Conservation (phyloP, 2,888 invertebrate species). For the Chymomyza procnemis region DNA sequence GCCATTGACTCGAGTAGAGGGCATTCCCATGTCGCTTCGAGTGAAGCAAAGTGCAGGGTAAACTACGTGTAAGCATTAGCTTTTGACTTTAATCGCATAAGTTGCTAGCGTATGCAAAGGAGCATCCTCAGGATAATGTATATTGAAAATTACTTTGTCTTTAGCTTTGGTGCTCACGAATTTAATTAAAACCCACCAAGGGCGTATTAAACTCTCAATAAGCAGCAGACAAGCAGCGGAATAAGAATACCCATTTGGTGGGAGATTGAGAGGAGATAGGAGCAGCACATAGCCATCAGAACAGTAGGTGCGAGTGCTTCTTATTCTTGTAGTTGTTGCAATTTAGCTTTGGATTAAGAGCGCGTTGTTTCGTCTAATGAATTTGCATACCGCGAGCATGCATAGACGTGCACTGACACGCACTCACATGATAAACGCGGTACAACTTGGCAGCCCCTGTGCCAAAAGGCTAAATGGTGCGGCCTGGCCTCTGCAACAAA, state of each 20-base stretch:
- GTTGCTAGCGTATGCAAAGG: not conserved
- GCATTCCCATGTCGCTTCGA: no score
- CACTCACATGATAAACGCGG: slow-evolving; percentile 9
- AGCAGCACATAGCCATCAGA: not conserved
- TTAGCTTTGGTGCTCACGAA: slow-evolving; percentile 15
- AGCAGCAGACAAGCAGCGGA: slow-evolving; percentile 11
- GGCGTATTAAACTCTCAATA: slow-evolving; percentile 16
- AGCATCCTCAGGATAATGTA: not conserved
- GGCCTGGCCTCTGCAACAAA: not conserved
- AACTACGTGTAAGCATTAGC: not conserved
- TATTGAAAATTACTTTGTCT: slow-evolving; percentile 7
- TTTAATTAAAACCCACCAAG: slow-evolving; percentile 21
- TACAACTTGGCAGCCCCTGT: not conserved
- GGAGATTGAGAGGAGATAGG: not conserved
- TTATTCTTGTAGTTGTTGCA: slow-evolving; percentile 7
- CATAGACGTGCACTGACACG: not conserved
- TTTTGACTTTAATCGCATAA: not conserved
- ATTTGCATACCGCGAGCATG: not conserved
- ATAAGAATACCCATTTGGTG: not conserved
- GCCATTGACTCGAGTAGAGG: no score
- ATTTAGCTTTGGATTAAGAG: slow-evolving; percentile 24
- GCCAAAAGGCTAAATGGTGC: not conserved
- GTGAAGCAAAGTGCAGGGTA: not conserved
- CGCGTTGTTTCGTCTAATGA: slow-evolving; percentile 3
- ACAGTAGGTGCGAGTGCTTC: not conserved